Conservation (phyloP, 2,113 vertebrate genomes). For the Procavia capensis region DNA sequence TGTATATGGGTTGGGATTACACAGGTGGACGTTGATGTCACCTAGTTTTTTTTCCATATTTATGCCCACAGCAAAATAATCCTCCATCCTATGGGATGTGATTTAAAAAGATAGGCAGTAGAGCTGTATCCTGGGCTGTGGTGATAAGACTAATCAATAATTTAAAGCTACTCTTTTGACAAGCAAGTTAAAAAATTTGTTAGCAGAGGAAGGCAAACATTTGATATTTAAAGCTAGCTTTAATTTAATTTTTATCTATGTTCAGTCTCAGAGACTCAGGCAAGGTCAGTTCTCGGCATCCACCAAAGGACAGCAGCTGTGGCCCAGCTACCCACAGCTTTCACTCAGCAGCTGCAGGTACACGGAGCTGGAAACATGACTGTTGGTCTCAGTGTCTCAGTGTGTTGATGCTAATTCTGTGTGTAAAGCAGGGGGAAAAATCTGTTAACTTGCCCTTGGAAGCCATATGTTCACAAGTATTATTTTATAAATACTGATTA, state of each 20-base stretch:
- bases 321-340: not conserved
- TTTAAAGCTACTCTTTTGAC: not conserved
- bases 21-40: not conserved
- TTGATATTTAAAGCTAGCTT: conserved; percentile 24
- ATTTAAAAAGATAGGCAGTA: conserved; percentile 39
- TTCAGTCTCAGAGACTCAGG: conserved; percentile 9
- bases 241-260: conserved; percentile 57
- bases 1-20: not conserved
- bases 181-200: conserved; percentile 6
- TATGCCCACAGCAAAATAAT: not conserved
- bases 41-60: not conserved
- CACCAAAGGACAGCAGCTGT: not conserved
- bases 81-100: not conserved
- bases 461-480: conserved; percentile 34
- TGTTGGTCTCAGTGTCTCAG: not conserved
- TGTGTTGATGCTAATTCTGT: conserved; percentile 22
- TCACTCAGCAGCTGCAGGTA: not conserved
- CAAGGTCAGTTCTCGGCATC: not conserved
- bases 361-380: not conserved
- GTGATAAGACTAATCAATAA: not conserved
- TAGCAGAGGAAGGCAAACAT: not conserved
- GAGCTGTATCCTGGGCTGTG: not conserved
- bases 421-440: not conserved
- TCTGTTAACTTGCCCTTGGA: conserved; percentile 3
- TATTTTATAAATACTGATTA: conserved; percentile 36